These are phyloP conservation scores for Promerops cafer DNA, from an alignment of 2,113 vertebrate genomes.

Conservation along the genomic window DNA sequence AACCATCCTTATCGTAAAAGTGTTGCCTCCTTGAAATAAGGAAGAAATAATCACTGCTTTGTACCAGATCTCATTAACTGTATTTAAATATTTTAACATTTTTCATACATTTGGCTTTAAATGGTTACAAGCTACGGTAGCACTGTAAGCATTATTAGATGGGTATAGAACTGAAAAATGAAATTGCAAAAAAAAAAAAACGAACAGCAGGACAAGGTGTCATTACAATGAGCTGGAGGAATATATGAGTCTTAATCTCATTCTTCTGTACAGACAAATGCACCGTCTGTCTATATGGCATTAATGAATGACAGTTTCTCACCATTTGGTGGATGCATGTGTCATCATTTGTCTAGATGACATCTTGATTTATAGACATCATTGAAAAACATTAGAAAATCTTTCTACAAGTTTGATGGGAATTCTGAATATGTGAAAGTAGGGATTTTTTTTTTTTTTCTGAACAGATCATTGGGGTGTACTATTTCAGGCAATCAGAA, in stretches of 20 bases:
- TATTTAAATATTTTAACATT: constrained; percentile 1
- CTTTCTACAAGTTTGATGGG: constrained; percentile 40
- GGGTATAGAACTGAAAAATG: background rate
- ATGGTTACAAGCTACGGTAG: background rate
- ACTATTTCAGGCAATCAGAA: background rate
- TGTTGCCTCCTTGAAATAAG: background rate
- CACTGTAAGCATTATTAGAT: background rate
- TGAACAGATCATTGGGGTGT: background rate
- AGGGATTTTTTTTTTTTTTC: background rate
- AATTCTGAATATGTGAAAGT: constrained; percentile 23
- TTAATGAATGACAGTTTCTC: constrained; percentile 59
- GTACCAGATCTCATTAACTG: background rate
- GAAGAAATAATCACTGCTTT: background rate
- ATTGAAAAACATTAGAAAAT: constrained; percentile 57
- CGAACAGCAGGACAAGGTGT: background rate
- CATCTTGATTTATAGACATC: constrained; percentile 61
- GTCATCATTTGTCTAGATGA: constrained; percentile 61
- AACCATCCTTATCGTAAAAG: background rate
- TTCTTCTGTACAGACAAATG: constrained; percentile 55
- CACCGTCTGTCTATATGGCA: constrained; percentile 45
- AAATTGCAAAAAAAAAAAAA: background rate
- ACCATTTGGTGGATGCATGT: constrained; percentile 44
- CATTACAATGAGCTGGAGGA: constrained; percentile 15
- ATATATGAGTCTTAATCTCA: constrained; percentile 30
- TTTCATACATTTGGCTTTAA: constrained; percentile 26